Evolutionary conservation across 2,888 invertebrate species (phyloP).

Genomic region (Deilephila elpenor): DNA sequence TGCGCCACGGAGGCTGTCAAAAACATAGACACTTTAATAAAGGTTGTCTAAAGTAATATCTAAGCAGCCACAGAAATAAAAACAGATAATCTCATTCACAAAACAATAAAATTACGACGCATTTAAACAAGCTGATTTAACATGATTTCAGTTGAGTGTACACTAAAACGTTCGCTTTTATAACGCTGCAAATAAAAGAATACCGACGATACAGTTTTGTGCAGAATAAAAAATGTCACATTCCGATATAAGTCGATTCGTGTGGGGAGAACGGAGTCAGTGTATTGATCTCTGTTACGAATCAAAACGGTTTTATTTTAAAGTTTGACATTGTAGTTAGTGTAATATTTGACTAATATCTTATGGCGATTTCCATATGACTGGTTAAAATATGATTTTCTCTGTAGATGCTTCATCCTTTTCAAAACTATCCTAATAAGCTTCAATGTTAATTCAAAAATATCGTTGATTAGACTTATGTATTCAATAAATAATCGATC

Average conservation of each 20-base stretch:
- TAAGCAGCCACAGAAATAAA: background rate
- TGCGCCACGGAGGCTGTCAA: too few relatives aligned
- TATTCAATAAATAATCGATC: too few relatives aligned
- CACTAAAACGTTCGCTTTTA: slow-evolving; percentile 6
- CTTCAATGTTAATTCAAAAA: too few relatives aligned
- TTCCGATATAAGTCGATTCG: background rate
- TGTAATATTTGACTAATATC: too few relatives aligned
- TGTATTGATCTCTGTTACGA: background rate
- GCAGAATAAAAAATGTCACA: background rate
- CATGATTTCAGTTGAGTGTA: slow-evolving; percentile 3
- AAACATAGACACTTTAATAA: background rate
- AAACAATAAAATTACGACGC: slow-evolving; percentile 16
- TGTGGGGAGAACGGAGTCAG: background rate
- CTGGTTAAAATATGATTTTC: too few relatives aligned
- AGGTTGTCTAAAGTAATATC: background rate
- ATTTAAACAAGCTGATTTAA: slow-evolving; percentile 22
- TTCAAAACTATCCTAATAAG: too few relatives aligned
- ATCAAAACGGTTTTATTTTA: too few relatives aligned
- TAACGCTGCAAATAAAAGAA: background rate
- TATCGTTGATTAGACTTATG: too few relatives aligned
- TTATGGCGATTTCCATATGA: too few relatives aligned
- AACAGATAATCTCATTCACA: background rate
- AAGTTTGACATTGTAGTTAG: too few relatives aligned
- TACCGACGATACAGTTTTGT: background rate
- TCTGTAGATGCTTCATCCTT: too few relatives aligned